Evolutionary conservation across 2,797 vertebrate species (phyloP).

Genomic region (Percopsis omiscomaycus): DNA sequence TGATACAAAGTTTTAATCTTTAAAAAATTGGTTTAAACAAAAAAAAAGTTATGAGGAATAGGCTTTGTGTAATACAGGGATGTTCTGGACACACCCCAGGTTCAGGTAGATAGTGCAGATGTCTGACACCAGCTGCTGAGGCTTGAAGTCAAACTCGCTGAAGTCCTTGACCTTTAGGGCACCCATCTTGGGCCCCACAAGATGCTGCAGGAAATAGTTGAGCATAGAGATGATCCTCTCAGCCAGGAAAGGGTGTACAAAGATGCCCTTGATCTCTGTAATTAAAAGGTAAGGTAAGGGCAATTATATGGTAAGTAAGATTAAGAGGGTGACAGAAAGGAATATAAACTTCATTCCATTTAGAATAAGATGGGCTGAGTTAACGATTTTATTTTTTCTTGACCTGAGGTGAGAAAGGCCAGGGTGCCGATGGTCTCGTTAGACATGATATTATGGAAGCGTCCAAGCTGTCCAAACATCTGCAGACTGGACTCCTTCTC

Average conservation of each 20-base stretch:
- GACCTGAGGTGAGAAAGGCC: conserved; percentile 96
- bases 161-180: conserved; percentile 99
- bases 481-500: conserved; percentile 96
- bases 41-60: neutral
- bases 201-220: conserved; percentile 96
- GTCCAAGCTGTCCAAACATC: conserved; percentile 95
- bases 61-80: too few species aligned
- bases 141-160: conserved; percentile 99
- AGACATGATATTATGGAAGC: conserved; percentile 99
- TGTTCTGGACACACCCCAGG: conserved; percentile 82
- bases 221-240: conserved; percentile 99
- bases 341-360: too few species aligned
- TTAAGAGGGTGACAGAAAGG: neutral
- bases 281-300: neutral
- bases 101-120: conserved; percentile 99
- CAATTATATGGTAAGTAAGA: neutral
- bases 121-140: conserved; percentile 96
- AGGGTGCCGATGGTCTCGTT: conserved; percentile 97
- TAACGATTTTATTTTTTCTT: conserved; percentile 28
- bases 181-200: conserved; percentile 98
- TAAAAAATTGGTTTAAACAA: neutral
- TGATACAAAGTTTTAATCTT: neutral
- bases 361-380: too few species aligned
- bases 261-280: conserved; percentile 92
- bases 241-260: conserved; percentile 93